Evolutionary conservation across 2,797 vertebrate genomes (phyloP), one percentile per base, ranked within the genome.

Genomic region (Syngnathus rostellatus): DNA sequence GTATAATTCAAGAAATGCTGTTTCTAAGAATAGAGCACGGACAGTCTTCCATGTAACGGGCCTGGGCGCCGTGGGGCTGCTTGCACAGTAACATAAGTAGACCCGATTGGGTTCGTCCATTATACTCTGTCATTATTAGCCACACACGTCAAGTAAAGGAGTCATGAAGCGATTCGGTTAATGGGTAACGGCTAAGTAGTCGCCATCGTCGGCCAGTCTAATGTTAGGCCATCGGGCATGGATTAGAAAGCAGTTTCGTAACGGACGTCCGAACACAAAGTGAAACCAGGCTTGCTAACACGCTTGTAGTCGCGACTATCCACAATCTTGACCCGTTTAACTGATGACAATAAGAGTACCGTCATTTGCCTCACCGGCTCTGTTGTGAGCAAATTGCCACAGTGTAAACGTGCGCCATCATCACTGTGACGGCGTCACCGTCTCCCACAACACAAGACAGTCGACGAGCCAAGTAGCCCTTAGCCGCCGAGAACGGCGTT

Each of bases 331-430:
- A 38, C 12, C 12, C 14, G 31, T 38, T 38, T 16, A 39, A 40
- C 19, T 10, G 6, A 62, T 16, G 43, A 25, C 21, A 45, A 4
- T 45, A 1, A 23, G 43, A 25, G 2, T 3, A 2, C 17, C 19
- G 40, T 70, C 58, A 70, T 67, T 38, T 50, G 45, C 65, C 59
- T 39, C 65, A 67, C 0, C 81, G 73, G 76, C 64, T 76, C 69
- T 68, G 71, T 81, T 81, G 71, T 81, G 71, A 70, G 77, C 71
- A 77, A 82, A 85, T 67, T 77, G 75, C 77, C 74, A 64, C 76
- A 66, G 74, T 80, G 81, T 76, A 81, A 87, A 85, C 86, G 85
- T 88, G 83, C 88, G 88, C 85, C 88, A 88, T 88, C 87, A 88
- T 85, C 83, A 77, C 85, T 74, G 79, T 88, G 84, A 86, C 85